These are phyloP conservation scores for Synanthedon vespiformis DNA, from an alignment of 2,888 invertebrate species.

Conservation along the genomic window DNA sequence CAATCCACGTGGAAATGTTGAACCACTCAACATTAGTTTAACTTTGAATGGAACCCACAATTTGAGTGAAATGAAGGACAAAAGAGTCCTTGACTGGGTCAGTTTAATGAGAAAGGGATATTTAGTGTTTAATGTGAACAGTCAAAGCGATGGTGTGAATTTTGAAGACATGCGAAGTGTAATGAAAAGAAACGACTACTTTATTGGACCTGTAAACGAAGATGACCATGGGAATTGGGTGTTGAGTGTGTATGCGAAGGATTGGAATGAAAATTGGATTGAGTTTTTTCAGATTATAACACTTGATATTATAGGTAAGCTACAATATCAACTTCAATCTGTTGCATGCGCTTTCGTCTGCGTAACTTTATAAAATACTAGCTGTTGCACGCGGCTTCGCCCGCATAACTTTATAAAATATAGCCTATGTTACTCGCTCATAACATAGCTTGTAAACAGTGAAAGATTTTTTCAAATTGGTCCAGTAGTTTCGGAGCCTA, in stretches of 20 bases:
- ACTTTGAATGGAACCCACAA: constrained; percentile 1
- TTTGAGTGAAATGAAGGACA: not conserved
- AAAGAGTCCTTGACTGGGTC: constrained; percentile 8
- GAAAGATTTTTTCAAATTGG: too few relatives aligned
- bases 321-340: not conserved
- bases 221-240: constrained; percentile 56
- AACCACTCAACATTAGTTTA: constrained; percentile 17
- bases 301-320: constrained; percentile 40
- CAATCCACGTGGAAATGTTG: constrained; percentile 34
- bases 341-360: too few relatives aligned
- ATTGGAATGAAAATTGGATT: constrained; percentile 24
- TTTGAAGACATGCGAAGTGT: constrained; percentile 11
- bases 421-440: too few relatives aligned
- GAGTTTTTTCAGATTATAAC: constrained; percentile 48
- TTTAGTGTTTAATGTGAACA: constrained; percentile 17
- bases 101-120: constrained; percentile 13
- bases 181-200: constrained; percentile 29
- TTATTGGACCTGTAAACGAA: constrained; percentile 38
- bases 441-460: too few relatives aligned
- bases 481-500: too few relatives aligned
- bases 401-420: too few relatives aligned
- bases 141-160: constrained; percentile 3
- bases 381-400: too few relatives aligned
- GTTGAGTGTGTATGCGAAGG: constrained; percentile 30
- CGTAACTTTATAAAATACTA: too few relatives aligned